Evolutionary conservation across 2,113 vertebrate genomes (phyloP), one percentile per base, ranked within the genome.

Genomic region (Mus spicilegus): DNA sequence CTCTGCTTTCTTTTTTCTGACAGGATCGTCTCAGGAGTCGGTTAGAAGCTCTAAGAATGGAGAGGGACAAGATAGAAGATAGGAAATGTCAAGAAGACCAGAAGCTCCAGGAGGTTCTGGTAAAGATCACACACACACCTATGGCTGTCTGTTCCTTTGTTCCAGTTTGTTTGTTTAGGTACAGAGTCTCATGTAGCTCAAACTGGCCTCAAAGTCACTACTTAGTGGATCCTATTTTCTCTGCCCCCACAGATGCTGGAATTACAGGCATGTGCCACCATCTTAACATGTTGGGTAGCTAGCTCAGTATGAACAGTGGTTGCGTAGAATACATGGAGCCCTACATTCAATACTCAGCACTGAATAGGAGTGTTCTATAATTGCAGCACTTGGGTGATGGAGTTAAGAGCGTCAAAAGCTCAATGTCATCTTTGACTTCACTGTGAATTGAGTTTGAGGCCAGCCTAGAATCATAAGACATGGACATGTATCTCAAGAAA

Each of bases 21-120:
- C 67, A 97, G 97, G 95, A 97, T 39, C 54, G 17, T 20, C 94
- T 98, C 76, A 42, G 51, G 67, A 94, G 76, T 51, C 69, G 56
- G 11, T 3, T 90, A 69, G 75, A 86, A 67, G 67, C 72, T 58
- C 92, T 97, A 54, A 94, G 39, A 3, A 2, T 0, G 1, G 80
- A 95, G 61, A 93, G 77, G 95, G 72, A 94, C 19, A 84, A 77
- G 22, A 82, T 93, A 3, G 96, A 97, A 33, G 20, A 63, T 3
- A 46, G 7, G 11, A 90, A 93, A 93, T 70, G 9, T 13, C 14
- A 2, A 19, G 97, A 96, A 75, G 95, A 96, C 19, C 61, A 91
- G 73, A 97, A 97, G 58, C 39, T 96, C 85, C 97, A 95, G 6
- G 6, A 33, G 24, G 90, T 97, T 24, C 94, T 98, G 92, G 97